Evolutionary conservation across 2,113 vertebrate species (phyloP).

Genomic region (Mungos mungo): DNA sequence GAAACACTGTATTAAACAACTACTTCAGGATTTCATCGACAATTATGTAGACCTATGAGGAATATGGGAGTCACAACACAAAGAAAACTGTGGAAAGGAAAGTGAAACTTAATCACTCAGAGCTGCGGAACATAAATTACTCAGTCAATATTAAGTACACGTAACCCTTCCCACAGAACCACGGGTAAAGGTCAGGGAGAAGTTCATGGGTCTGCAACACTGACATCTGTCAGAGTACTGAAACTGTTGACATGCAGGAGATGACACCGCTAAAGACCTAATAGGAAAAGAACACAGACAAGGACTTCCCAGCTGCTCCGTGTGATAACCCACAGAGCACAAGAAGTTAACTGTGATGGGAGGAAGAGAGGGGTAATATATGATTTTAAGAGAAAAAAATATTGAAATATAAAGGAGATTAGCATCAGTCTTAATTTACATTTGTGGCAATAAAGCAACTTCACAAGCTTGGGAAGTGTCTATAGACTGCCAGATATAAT

Average conservation of each 20-base stretch:
- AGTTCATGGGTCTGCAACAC: not conserved
- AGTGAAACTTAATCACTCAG: not conserved
- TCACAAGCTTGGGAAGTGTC: slow-evolving; percentile 10
- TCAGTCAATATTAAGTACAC: not conserved
- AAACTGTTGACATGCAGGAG: not conserved
- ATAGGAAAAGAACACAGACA: not conserved
- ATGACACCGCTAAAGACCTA: not conserved
- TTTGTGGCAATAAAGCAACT: not conserved
- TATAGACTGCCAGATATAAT: not conserved
- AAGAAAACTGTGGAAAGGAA: not conserved
- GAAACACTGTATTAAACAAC: not conserved
- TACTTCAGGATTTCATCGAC: not conserved
- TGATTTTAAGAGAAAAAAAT: not conserved
- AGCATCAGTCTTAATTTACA: slow-evolving; percentile 42
- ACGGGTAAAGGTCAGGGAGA: not conserved
- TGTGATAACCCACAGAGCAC: not conserved
- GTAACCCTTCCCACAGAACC: not conserved
- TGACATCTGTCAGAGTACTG: not conserved
- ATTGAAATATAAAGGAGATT: not conserved
- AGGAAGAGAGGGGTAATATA: not conserved
- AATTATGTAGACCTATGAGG: not conserved
- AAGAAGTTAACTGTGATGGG: not conserved
- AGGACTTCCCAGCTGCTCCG: not conserved
- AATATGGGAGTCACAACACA: not conserved
- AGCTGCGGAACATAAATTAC: not conserved